Conservation (phyloP, 2,113 vertebrate species). For the Columba janthina region DNA sequence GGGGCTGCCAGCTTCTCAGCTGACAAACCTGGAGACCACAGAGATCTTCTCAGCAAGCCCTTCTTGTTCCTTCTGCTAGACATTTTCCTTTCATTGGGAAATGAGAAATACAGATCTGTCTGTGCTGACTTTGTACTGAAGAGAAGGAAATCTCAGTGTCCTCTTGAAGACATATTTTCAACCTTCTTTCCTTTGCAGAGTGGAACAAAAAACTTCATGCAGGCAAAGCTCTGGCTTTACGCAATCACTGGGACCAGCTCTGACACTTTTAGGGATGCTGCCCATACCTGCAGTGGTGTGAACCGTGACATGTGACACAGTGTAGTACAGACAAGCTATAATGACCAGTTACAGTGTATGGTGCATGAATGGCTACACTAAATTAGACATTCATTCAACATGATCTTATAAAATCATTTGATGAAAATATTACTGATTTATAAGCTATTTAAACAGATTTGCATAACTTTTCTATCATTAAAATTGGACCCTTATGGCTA, state of each 20-base stretch:
- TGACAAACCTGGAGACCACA: not conserved
- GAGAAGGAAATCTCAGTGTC: not conserved
- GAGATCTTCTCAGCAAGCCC: not conserved
- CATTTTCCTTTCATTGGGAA: not conserved
- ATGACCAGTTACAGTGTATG: fast-evolving
- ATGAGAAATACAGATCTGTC: not conserved
- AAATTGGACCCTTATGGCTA: not conserved
- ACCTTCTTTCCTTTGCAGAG: not conserved
- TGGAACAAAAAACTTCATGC: not conserved
- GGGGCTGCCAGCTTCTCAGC: not conserved
- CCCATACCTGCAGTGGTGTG: not conserved
- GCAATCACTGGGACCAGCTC: not conserved
- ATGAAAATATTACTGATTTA: not conserved
- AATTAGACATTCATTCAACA: not conserved
- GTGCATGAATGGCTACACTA: not conserved
- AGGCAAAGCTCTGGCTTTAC: not conserved
- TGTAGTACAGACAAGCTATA: fast-evolving
- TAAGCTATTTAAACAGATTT: not conserved
- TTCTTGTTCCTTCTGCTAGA: not conserved
- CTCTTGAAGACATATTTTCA: not conserved
- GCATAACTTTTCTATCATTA: not conserved
- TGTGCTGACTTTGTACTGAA: not conserved
- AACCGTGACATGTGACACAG: not conserved
- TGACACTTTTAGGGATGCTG: not conserved
- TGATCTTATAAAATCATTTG: not conserved